Percentiles rank a stretch among this genome's conserved stretches.
phyloP scores from a whole-genome alignment of 2,113 vertebrate species.

The Drymodes brunneopygia region DNA sequence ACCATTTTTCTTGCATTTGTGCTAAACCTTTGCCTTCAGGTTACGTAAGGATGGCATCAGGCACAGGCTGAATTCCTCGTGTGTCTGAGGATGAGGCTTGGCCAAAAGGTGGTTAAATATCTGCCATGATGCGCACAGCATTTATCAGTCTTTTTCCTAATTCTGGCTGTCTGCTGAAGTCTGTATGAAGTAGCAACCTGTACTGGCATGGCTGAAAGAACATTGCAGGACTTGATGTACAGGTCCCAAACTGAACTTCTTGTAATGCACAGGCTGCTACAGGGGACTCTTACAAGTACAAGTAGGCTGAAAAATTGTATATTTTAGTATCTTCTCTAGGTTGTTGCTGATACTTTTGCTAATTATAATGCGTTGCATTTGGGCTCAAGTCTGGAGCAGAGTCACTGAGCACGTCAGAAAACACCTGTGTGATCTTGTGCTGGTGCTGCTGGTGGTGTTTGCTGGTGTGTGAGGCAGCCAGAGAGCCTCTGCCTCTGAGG shows the following conservation, averaged over 20 bases:
- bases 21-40: background rate
- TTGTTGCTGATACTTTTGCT: background rate
- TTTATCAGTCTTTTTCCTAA: background rate
- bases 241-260: background rate
- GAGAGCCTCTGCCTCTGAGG: accelerated
- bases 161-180: background rate
- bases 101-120: background rate
- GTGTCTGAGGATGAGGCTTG: background rate
- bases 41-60: background rate
- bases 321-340: background rate
- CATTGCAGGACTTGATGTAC: background rate
- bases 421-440: background rate
- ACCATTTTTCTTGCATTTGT: background rate
- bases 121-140: background rate
- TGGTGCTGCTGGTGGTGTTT: background rate
- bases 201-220: background rate
- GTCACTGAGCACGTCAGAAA: background rate
- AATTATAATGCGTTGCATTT: background rate
- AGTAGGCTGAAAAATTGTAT: background rate
- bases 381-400: background rate
- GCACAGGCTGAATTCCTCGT: background rate
- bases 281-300: background rate
- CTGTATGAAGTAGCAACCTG: background rate
- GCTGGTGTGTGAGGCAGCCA: background rate
- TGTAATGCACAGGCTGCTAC: background rate